phyloP scores from a whole-genome alignment of 1,140 invertebrate species.

The Heterodera schachtii region DNA sequence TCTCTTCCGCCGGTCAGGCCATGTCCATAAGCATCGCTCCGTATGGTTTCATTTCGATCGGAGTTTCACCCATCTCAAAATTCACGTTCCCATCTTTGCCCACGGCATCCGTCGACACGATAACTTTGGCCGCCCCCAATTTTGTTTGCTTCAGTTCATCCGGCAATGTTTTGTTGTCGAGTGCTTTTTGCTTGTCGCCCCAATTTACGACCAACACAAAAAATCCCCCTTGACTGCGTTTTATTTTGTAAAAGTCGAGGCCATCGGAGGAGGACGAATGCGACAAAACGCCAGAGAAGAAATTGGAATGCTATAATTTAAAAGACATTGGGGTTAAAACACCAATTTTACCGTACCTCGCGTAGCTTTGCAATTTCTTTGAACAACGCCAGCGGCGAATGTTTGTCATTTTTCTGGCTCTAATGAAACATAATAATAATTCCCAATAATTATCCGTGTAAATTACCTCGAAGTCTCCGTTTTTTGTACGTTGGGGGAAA shows the following conservation, averaged over 20 bases:
- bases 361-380: constrained; percentile 21
- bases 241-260: constrained; percentile 12
- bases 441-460: not conserved
- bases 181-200: not conserved
- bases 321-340: not conserved
- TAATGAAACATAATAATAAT: not conserved
- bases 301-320: constrained; percentile 10
- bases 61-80: constrained; percentile 10
- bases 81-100: constrained; percentile 6
- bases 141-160: constrained; percentile 14
- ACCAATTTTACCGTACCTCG: constrained; percentile 2
- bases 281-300: not conserved
- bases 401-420: constrained; percentile 16
- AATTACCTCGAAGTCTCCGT: constrained; percentile 15
- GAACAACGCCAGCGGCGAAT: constrained; percentile 11
- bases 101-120: constrained; percentile 2
- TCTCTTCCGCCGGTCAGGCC: not conserved
- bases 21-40: not conserved
- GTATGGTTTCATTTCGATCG: constrained; percentile 4
- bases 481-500: constrained; percentile 14
- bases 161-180: constrained; percentile 4
- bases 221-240: not conserved
- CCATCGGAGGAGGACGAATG: not conserved
- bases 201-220: constrained; percentile 19
- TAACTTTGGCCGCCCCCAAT: not conserved